Percentiles rank a stretch among this genome's conserved stretches.
Evolutionary conservation across 2,797 vertebrate species (phyloP).

Genomic region (Chelidonichthys spinosus): DNA sequence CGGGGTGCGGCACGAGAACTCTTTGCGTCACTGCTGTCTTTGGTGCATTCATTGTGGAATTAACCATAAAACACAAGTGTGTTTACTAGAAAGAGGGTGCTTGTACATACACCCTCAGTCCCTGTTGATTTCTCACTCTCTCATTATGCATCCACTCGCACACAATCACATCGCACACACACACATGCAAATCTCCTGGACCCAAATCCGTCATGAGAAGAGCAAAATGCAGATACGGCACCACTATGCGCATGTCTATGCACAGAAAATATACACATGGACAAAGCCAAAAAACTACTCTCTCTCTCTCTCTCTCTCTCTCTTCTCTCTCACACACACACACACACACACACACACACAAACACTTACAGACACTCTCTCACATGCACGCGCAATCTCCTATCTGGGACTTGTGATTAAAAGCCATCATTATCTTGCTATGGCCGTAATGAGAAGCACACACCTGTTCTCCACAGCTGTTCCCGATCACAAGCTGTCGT

Average conservation of each 20-base stretch:
- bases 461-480: slow-evolving; percentile 81
- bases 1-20: slow-evolving; percentile 5
- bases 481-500: slow-evolving; percentile 69
- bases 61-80: slow-evolving; percentile 45
- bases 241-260: background rate
- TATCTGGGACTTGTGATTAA: slow-evolving; percentile 61
- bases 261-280: slow-evolving; percentile 3
- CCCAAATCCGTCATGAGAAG: slow-evolving; percentile 12
- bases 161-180: background rate
- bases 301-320: no score
- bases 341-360: background rate
- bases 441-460: slow-evolving; percentile 70
- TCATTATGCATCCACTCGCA: slow-evolving; percentile 29
- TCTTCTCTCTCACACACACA: background rate
- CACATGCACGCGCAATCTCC: background rate
- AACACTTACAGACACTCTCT: background rate
- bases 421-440: slow-evolving; percentile 63
- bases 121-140: slow-evolving; percentile 38
- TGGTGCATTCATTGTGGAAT: slow-evolving; percentile 52
- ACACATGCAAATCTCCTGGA: slow-evolving; percentile 19
- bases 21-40: slow-evolving; percentile 50
- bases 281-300: slow-evolving; percentile 18
- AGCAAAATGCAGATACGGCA: background rate
- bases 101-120: slow-evolving; percentile 29
- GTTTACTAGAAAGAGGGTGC: slow-evolving; percentile 41